Evolutionary conservation across 2,113 vertebrate genomes (phyloP).

Genomic region (Brachyhypopomus gauderio): DNA sequence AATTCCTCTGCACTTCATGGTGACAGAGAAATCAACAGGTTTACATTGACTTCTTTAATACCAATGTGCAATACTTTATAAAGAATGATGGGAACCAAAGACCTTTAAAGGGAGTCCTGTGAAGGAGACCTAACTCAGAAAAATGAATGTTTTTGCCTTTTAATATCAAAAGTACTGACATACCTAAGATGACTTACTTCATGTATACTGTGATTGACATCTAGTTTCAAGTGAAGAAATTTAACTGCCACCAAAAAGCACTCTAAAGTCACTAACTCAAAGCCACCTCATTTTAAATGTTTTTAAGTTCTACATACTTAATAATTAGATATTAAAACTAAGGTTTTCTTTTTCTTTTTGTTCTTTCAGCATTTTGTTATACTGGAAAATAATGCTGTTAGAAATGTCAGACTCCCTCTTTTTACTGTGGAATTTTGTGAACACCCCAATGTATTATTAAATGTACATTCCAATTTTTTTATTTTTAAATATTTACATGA

Average conservation of each 20-base stretch:
- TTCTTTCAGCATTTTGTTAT: neutral
- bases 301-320: neutral
- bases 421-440: constrained; percentile 26
- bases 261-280: constrained; percentile 18
- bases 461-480: constrained; percentile 14
- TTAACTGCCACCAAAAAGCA: neutral
- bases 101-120: neutral
- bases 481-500: constrained; percentile 26
- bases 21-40: constrained; percentile 21
- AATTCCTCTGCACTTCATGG: constrained; percentile 4
- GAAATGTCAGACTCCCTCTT: constrained; percentile 8
- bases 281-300: constrained; percentile 6
- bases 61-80: constrained; percentile 48
- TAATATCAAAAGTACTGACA: neutral
- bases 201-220: neutral
- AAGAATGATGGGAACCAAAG: constrained; percentile 23
- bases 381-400: constrained; percentile 36
- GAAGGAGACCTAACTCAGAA: constrained; percentile 7
- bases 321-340: neutral
- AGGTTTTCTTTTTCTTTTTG: neutral
- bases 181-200: neutral
- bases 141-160: neutral
- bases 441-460: constrained; percentile 33
- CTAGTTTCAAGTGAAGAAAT: neutral
- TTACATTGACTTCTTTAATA: constrained; percentile 51